These are phyloP conservation scores for Periophthalmodon schlosseri DNA, from an alignment of 2,113 vertebrate genomes.

Conservation along the genomic window DNA sequence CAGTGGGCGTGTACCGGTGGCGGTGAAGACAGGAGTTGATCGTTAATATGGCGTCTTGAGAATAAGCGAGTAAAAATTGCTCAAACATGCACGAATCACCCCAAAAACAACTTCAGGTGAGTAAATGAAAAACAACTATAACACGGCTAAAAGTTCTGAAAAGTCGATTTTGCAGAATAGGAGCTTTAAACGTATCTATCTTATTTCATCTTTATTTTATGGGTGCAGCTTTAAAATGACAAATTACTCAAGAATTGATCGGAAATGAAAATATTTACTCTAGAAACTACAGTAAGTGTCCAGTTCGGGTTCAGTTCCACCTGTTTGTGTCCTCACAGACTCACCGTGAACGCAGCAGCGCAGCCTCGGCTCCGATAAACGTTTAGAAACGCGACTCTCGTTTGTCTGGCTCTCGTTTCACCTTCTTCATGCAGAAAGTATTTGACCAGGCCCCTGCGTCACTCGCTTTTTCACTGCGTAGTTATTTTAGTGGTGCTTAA, in stretches of 20 bases:
- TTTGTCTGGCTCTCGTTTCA: slow-evolving; percentile 12
- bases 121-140: no score
- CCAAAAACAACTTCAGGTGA: no score
- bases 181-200: no score
- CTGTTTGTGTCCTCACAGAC: slow-evolving; percentile 15
- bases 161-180: no score
- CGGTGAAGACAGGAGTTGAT: no score
- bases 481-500: slow-evolving; percentile 45
- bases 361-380: slow-evolving; percentile 33
- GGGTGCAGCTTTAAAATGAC: neutral
- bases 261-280: neutral
- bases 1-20: no score
- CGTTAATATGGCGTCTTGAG: no score
- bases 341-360: slow-evolving; percentile 24
- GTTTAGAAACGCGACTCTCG: slow-evolving; percentile 30
- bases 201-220: no score
- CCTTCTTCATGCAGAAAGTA: slow-evolving; percentile 23
- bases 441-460: slow-evolving; percentile 13
- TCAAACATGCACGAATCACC: no score
- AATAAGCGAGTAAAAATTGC: no score
- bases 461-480: slow-evolving; percentile 32
- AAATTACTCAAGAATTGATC: neutral
- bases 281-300: neutral
- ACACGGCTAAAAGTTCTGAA: no score
- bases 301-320: neutral